Evolutionary conservation across 2,888 invertebrate species (phyloP).

Genomic region (Synanthedon tipuliformis): DNA sequence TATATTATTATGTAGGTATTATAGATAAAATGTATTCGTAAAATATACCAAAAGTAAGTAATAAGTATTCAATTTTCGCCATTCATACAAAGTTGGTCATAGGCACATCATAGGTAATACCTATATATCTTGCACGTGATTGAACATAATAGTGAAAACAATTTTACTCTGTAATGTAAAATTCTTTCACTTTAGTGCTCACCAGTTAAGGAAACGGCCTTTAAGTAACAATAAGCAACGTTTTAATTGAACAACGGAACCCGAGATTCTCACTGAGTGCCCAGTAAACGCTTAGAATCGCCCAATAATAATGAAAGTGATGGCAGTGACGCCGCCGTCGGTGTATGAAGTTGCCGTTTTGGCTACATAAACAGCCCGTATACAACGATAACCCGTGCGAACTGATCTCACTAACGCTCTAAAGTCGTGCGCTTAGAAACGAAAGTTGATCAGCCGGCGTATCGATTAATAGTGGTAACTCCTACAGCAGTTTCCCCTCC

Average conservation of each 20-base stretch:
- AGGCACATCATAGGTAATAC: too few species aligned
- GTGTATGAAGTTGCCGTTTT: conserved; percentile 70
- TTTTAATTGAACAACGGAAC: conserved; percentile 61
- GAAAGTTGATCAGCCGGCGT: not conserved
- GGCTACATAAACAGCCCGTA: conserved; percentile 71
- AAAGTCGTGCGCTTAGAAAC: not conserved
- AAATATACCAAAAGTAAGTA: too few species aligned
- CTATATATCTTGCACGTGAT: too few species aligned
- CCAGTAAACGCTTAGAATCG: conserved; percentile 68
- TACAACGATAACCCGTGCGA: conserved; percentile 33
- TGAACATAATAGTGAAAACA: too few species aligned
- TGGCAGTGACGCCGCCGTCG: conserved; percentile 65
- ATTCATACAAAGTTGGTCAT: too few species aligned
- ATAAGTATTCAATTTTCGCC: too few species aligned
- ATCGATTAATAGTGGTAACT: not conserved
- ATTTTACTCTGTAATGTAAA: too few species aligned
- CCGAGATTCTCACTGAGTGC: conserved; percentile 51
- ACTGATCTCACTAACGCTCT: not conserved
- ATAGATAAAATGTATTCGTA: too few species aligned
- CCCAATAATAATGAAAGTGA: conserved; percentile 72
- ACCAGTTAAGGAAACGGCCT: conserved; percentile 25
- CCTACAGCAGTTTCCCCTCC: conserved; percentile 31
- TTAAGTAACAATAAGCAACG: conserved; percentile 48
- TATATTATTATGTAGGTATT: too few species aligned
- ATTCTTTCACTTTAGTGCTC: too few species aligned